A percentile compares a stretch with the other conserved stretches of the same genome.
These are phyloP conservation scores for Centrocercus urophasianus DNA, from an alignment of 2,113 vertebrate genomes.

Conservation along the genomic window DNA sequence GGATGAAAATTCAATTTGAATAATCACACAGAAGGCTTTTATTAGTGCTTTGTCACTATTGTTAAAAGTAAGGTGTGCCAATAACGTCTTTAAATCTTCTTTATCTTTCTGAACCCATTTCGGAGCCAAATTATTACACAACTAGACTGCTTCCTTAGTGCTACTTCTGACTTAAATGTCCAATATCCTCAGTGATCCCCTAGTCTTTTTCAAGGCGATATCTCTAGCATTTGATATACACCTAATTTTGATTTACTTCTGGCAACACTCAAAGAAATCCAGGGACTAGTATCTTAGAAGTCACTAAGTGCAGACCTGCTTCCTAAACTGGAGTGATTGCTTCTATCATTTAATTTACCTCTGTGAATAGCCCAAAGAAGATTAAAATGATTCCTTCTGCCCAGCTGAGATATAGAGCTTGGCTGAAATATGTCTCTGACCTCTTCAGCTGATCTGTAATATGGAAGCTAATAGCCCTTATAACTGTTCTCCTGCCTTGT, in stretches of 20 bases:
- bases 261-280: background rate
- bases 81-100: background rate
- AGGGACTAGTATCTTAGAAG: background rate
- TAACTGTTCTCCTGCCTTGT: background rate
- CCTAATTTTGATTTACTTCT: constrained; percentile 9
- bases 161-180: background rate
- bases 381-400: constrained; percentile 40
- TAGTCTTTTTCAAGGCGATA: background rate
- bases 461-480: background rate
- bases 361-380: constrained; percentile 1
- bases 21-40: fast-evolving
- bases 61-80: background rate
- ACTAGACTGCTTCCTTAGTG: background rate
- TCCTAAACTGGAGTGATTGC: background rate
- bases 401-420: background rate
- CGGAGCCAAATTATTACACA: background rate
- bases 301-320: background rate
- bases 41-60: background rate
- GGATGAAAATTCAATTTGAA: background rate
- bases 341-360: constrained; percentile 20
- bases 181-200: background rate
- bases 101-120: background rate
- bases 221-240: background rate
- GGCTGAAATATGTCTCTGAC: constrained; percentile 20
- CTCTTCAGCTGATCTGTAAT: background rate